A percentile compares a stretch with the other conserved stretches of the same genome.
Evolutionary conservation across 2,113 vertebrate species (phyloP).

Genomic region (Podiceps cristatus): DNA sequence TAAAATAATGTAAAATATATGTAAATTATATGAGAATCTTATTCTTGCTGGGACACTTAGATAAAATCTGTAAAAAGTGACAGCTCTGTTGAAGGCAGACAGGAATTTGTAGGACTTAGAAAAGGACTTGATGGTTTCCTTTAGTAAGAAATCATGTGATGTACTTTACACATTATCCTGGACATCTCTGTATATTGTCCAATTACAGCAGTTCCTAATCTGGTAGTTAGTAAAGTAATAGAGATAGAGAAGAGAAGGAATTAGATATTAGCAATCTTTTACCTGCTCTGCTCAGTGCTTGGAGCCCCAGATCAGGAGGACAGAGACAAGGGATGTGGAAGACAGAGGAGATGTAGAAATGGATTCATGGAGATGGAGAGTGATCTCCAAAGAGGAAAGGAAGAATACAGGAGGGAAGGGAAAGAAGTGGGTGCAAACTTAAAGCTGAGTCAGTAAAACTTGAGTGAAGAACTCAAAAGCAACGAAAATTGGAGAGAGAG

Average conservation of each 20-base stretch:
- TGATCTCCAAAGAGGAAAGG: background rate
- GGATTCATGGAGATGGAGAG: background rate
- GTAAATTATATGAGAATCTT: background rate
- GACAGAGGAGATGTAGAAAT: background rate
- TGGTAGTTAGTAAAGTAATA: background rate
- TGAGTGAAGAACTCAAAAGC: background rate
- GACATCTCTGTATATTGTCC: background rate
- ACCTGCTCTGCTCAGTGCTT: background rate
- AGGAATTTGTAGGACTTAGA: background rate
- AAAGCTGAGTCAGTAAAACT: background rate
- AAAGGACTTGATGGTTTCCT: background rate
- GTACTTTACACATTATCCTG: background rate
- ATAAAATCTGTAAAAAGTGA: background rate
- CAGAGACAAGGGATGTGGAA: background rate
- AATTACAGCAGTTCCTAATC: background rate
- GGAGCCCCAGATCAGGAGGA: background rate
- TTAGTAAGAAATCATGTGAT: background rate
- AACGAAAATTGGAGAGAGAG: background rate
- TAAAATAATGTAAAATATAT: constrained; percentile 37
- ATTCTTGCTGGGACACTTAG: background rate
- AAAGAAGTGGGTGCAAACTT: background rate
- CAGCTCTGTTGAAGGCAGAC: background rate
- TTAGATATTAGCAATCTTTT: background rate
- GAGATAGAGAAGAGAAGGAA: background rate
- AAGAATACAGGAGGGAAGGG: background rate